Conservation (phyloP, 2,113 vertebrate species). For the Lophotis ruficrista region DNA sequence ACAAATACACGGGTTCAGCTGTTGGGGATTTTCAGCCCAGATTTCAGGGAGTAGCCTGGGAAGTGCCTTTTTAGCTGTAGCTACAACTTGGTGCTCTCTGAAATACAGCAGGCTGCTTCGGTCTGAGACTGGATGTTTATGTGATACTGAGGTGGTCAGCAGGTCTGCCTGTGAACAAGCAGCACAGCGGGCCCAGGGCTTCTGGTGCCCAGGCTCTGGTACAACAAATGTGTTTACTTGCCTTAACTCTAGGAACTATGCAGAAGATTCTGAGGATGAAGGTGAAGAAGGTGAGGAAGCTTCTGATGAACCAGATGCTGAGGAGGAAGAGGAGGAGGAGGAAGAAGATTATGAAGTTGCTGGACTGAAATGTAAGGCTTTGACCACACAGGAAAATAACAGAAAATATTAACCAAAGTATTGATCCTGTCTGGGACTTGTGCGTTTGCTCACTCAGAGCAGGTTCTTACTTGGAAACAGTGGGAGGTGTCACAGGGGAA, state of each 20-base stretch:
- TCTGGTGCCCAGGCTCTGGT: background rate
- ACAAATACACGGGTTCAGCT: background rate
- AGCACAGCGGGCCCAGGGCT: background rate
- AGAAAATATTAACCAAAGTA: background rate
- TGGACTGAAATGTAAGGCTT: constrained; percentile 88
- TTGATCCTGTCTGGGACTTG: background rate
- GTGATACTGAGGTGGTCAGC: background rate
- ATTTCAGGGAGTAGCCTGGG: background rate
- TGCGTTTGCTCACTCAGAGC: background rate
- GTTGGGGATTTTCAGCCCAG: background rate
- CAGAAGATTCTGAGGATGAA: constrained; percentile 88
- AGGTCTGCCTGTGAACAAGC: background rate
- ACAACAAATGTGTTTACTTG: background rate
- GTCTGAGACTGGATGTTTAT: background rate
- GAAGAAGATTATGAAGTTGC: constrained; percentile 88
- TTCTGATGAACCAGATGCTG: constrained; percentile 79
- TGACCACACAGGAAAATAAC: background rate
- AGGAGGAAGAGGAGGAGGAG: constrained; percentile 81
- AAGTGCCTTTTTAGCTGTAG: background rate
- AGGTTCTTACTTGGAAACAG: background rate
- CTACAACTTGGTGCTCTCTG: background rate
- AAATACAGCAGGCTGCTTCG: background rate
- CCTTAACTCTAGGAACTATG: constrained; percentile 82
- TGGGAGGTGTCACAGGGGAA: background rate
- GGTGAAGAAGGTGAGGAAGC: constrained; percentile 82